A percentile compares a stretch with the other conserved stretches of the same genome.
Evolutionary conservation across 2,888 invertebrate species (phyloP).

Genomic region (Amphipoea lucens): DNA sequence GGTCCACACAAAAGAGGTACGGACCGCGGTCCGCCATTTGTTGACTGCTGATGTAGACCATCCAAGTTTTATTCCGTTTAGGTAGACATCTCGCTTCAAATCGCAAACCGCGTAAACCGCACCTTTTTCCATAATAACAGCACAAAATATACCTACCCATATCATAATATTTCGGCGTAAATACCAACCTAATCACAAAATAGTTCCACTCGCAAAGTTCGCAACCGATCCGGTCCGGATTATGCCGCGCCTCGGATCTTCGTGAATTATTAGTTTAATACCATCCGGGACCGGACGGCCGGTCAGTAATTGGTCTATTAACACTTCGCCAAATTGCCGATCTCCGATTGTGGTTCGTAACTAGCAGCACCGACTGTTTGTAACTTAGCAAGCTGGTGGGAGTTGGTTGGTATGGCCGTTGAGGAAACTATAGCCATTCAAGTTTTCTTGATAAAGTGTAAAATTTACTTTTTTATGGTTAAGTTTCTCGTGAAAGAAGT

Average conservation of each 20-base stretch:
- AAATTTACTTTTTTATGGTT: not conserved
- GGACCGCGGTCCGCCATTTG: not conserved
- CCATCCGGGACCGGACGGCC: slow-evolving; percentile 40
- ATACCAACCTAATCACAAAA: slow-evolving; percentile 49
- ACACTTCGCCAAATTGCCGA: slow-evolving; percentile 69
- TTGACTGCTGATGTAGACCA: not conserved
- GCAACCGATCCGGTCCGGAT: slow-evolving; percentile 42
- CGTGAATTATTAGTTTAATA: slow-evolving; percentile 67
- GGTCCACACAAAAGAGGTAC: not conserved
- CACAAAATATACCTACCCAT: not conserved
- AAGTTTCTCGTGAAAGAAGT: not conserved
- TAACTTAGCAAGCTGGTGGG: not conserved
- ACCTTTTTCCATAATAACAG: not conserved
- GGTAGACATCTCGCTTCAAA: not conserved
- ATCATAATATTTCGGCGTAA: slow-evolving; percentile 10
- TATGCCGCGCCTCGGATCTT: slow-evolving; percentile 49
- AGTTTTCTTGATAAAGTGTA: not conserved
- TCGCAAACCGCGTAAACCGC: not conserved
- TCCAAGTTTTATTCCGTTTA: not conserved
- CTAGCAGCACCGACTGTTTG: slow-evolving; percentile 37
- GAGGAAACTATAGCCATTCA: slow-evolving; percentile 15
- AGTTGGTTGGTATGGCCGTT: not conserved
- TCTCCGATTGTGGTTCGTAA: slow-evolving; percentile 53
- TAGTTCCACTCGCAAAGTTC: slow-evolving; percentile 41
- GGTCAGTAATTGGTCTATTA: slow-evolving; percentile 68